Evolutionary conservation across 53 echinoderm and acorn worm species (phyloP).

Genomic region (Arbacia lixula): DNA sequence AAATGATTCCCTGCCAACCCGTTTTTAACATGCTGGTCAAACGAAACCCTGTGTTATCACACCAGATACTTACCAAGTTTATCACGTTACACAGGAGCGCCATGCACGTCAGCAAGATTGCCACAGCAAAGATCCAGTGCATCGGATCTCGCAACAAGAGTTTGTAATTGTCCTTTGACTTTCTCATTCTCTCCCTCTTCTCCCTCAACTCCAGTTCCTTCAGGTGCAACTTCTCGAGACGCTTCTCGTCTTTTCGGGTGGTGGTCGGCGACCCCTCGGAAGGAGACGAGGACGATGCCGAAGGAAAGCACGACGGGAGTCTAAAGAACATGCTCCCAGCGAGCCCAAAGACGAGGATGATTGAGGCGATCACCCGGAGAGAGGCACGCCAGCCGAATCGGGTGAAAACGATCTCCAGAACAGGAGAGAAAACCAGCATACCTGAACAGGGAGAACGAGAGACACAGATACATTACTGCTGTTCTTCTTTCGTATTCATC

Average conservation of each 20-base stretch:
- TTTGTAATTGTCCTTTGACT: slow-evolving; percentile 42
- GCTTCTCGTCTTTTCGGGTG: background rate
- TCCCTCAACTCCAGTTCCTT: background rate
- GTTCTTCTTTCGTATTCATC: background rate
- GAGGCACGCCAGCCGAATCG: slow-evolving; percentile 42
- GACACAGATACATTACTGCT: background rate
- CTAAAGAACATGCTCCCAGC: slow-evolving; percentile 11
- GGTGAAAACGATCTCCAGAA: slow-evolving; percentile 36
- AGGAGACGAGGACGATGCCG: background rate
- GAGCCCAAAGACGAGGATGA: slow-evolving; percentile 21
- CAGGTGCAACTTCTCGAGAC: background rate
- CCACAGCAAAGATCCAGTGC: slow-evolving; percentile 39
- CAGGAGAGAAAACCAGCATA: slow-evolving; percentile 28
- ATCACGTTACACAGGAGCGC: slow-evolving; percentile 27
- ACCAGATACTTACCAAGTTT: slow-evolving; percentile 53
- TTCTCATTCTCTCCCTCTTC: background rate
- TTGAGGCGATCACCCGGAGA: background rate
- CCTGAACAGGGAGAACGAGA: background rate
- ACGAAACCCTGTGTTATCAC: too few species aligned
- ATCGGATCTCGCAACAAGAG: slow-evolving; percentile 22
- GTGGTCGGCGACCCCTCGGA: background rate
- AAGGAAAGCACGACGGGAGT: background rate
- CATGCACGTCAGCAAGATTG: slow-evolving; percentile 10
- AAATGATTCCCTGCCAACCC: too few species aligned
- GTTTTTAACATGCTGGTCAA: too few species aligned